Conservation (phyloP, 2,888 invertebrate species). For the Lasioglossum marginatum region DNA sequence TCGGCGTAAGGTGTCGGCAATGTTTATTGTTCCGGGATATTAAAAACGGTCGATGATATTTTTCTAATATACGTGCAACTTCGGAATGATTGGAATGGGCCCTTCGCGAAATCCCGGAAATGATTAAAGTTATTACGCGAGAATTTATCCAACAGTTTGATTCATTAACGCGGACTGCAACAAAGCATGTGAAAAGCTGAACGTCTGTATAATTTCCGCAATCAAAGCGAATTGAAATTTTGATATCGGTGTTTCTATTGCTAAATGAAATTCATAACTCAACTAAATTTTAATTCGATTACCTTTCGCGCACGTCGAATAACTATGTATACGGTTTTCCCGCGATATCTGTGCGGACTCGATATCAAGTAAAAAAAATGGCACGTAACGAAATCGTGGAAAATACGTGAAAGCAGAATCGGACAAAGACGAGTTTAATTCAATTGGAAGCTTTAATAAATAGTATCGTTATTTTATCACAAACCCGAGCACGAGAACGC, state of each 20-base stretch:
- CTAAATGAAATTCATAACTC: not conserved
- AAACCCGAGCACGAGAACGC: not conserved
- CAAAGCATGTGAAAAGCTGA: not conserved
- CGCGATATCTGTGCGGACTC: not conserved
- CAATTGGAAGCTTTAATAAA: not conserved
- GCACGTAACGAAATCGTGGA: not conserved
- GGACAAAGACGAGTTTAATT: not conserved
- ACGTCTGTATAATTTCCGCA: not conserved
- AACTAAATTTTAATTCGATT: not conserved
- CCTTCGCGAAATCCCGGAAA: not conserved
- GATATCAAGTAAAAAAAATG: not conserved
- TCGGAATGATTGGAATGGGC: not conserved
- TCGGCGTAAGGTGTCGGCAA: no score
- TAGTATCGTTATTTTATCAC: not conserved
- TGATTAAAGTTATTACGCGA: not conserved
- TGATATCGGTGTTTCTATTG: not conserved
- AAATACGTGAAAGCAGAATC: not conserved
- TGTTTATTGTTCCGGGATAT: not conserved
- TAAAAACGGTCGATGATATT: not conserved
- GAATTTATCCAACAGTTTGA: not conserved
- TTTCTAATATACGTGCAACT: not conserved
- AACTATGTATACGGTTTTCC: not conserved
- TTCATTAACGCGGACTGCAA: not conserved
- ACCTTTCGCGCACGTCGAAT: not conserved
- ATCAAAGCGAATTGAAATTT: not conserved